Base-by-base conservation (phyloP, 2,888 invertebrate species). In the Lagria hirta region DNA sequence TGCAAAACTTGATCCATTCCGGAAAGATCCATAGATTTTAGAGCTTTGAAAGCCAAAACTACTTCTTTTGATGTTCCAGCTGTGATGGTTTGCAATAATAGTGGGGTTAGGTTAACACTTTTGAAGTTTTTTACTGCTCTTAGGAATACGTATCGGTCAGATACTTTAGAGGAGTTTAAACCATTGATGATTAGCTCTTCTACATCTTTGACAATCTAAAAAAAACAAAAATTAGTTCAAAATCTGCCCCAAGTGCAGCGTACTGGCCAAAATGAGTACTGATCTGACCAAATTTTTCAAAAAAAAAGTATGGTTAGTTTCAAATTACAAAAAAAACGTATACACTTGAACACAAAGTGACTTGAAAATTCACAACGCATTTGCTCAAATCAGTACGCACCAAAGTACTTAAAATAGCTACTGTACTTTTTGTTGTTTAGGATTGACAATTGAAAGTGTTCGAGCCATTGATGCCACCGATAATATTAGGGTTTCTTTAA, bases 71-170 rank as follows among this genome's bases (percentile, higher is more conserved):
- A 72, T 5, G 70, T 75, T 1, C 77, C 76, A 5, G 73, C 71
- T 43, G 73, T 65, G 1, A 81, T 78, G 51, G 76, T 70, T 11
- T 77, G 64, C 4, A 88, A 58, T 1, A 90, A 68, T 0, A 72
- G 64, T 2, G 82, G 76, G n/a, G 86, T 69, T 0, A 83, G 79
- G 1, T 70, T 68, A 7, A 75, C 72, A 32, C 81, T 77, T 35
- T 77, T 77, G 1, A 89, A 74, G 70, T 89, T 90, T 54, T 82
- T 81, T 22, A 89, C 66, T 0, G 84, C 83, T 36, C 86, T 74
- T 17, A 89, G 71, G 57, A 79, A 83, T 29, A 77, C 73, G 12
- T 76, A 67, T 41, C 77, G 75, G 56, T 86, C 85, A 1, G 74
- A 74, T 3, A 76, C 74, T 51, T 68, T 65, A 3, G 66, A 57